Evolutionary conservation across 2,888 invertebrate genomes (phyloP).

Genomic region (Electrophaes corylata): DNA sequence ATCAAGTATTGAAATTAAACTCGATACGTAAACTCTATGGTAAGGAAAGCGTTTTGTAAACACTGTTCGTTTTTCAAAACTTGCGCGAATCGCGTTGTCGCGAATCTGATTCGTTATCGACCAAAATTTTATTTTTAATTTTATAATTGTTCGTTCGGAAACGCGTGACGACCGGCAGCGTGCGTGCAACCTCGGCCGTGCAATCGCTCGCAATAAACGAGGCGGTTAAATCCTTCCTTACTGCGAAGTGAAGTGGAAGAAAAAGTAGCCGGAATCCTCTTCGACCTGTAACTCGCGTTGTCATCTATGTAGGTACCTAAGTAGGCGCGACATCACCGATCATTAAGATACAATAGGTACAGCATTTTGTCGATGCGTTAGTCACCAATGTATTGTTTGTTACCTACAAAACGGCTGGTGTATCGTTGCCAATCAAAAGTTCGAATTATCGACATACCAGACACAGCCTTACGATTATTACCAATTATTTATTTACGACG

Average conservation of each 20-base stretch:
- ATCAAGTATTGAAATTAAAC: conserved; percentile 45
- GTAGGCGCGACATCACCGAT: conserved; percentile 37
- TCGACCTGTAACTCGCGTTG: conserved; percentile 41
- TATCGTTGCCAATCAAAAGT: conserved; percentile 18
- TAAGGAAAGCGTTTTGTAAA: conserved; percentile 51
- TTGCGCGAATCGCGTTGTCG: conserved; percentile 38
- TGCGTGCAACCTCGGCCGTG: conserved; percentile 68
- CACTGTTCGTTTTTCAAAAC: conserved; percentile 59
- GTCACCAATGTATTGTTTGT: conserved; percentile 36
- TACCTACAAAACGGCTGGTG: conserved; percentile 25
- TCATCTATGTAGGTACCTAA: conserved; percentile 21
- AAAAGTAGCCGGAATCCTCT: conserved; percentile 43
- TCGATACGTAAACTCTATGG: conserved; percentile 38
- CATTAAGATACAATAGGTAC: conserved; percentile 39
- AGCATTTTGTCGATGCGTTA: conserved; percentile 43
- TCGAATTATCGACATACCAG: conserved; percentile 3
- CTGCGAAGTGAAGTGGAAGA: conserved; percentile 42
- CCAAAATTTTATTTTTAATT: conserved; percentile 34
- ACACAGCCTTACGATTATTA: neutral
- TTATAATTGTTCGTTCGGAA: conserved; percentile 38
- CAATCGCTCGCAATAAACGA: conserved; percentile 62
- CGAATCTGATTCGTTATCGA: conserved; percentile 51
- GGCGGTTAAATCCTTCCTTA: conserved; percentile 40
- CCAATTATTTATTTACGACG: neutral
- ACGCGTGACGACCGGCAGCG: conserved; percentile 48